Evolutionary conservation across 2,797 vertebrate genomes (phyloP), one percentile per base, ranked within the genome.

Genomic region (Acrossocheilus wenchowensis): DNA sequence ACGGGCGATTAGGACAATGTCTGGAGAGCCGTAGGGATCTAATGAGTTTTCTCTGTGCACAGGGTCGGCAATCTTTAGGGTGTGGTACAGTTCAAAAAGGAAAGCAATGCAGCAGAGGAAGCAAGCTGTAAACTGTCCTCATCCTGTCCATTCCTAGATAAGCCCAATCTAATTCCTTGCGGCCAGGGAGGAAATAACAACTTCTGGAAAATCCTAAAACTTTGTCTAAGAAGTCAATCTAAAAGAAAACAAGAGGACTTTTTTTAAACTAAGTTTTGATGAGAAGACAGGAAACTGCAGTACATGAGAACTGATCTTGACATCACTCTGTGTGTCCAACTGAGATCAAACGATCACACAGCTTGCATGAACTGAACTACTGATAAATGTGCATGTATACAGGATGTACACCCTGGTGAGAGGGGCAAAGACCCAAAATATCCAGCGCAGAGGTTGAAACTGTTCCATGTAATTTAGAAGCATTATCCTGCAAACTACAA

Each of bases 91-190:
- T 54, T 62, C 71, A 86, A 41, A 87, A 80, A 71, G 86, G 87
- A 88, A 81, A 83, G 78, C 72, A 82, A 81, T 15, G 34, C 82
- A 81, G 71, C 52, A 81, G 81, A 91, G 93, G 93, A 93, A 93
- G 90, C 77, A 14, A 83, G 79, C 62, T 90, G 90, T 91, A 90
- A 93, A 93, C 90, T 54, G 64, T 89, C 87, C 90, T 89, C 90
- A 93, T 94, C 93, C 93, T 93, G 93, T 87, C 74, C 88, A 92
- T 90, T 90, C 84, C 60, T 23, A 89, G 94, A 94, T 93, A 93
- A 91, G 80, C 7, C 73, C 83, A 78, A 82, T 90, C 88, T 84
- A 84, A 81, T 84, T 85, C 77, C 80, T 89, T 85, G 82, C 72
- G 90, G 87, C 89, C 78, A 34, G 72, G 85, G n/a, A 90, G 91